Percentiles rank a stretch among this genome's conserved stretches.
Evolutionary conservation across 2,888 invertebrate species (phyloP).

Genomic region (Stenchaetothrips biformis): DNA sequence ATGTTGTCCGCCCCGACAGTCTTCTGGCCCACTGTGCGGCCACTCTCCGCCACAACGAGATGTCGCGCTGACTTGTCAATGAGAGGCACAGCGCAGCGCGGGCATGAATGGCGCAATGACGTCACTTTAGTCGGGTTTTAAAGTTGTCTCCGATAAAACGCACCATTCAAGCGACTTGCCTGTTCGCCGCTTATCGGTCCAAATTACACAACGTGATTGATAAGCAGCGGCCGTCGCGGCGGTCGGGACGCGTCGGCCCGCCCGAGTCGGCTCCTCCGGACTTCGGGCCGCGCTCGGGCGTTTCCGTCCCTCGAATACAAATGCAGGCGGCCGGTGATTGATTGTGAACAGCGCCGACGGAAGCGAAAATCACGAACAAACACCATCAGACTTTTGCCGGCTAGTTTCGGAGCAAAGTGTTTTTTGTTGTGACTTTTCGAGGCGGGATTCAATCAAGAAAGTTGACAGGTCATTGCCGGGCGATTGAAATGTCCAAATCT

Average conservation of each 20-base stretch:
- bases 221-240: not conserved
- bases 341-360: no score
- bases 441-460: not conserved
- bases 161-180: no score
- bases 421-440: not conserved
- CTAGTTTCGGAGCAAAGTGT: no score
- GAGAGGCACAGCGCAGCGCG: no score
- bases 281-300: not conserved
- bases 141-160: no score
- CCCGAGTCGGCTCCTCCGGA: not conserved
- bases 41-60: no score
- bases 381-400: not conserved
- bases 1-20: no score
- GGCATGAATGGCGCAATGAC: no score
- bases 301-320: not conserved
- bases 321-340: not conserved
- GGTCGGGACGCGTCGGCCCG: not conserved
- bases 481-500: not conserved
- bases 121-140: no score
- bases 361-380: not conserved
- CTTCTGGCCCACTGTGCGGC: no score
- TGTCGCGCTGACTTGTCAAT: no score
- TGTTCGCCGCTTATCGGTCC: not conserved
- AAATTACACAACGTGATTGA: slow-evolving; percentile 21
- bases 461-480: not conserved